Evolutionary conservation across 2,888 invertebrate species (phyloP).

Genomic region (Drosophila mercatorum): DNA sequence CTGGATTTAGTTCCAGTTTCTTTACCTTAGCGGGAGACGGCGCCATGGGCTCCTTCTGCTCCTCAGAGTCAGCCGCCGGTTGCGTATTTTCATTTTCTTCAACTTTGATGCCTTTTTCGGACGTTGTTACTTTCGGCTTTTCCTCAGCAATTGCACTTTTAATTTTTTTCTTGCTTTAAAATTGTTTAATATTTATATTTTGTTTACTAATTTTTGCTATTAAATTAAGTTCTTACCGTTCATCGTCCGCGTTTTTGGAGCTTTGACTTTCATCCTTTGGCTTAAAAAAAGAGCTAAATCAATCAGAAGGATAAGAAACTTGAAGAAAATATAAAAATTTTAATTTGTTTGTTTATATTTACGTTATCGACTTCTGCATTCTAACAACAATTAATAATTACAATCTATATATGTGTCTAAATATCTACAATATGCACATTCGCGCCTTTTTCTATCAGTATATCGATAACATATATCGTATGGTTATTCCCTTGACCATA

Average conservation of each 20-base stretch:
- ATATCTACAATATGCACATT: slow-evolving; percentile 1
- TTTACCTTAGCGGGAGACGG: slow-evolving; percentile 20
- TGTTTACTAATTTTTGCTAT: neutral
- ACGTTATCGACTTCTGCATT: slow-evolving; percentile 73
- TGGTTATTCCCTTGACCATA: neutral
- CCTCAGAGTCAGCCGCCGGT: neutral
- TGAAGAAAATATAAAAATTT: neutral
- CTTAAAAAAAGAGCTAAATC: slow-evolving; percentile 62
- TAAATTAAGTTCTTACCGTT: slow-evolving; percentile 24
- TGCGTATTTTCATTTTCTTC: slow-evolving; percentile 8
- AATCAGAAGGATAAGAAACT: neutral
- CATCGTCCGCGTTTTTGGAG: neutral
- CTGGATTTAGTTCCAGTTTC: slow-evolving; percentile 30
- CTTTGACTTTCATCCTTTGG: slow-evolving; percentile 45
- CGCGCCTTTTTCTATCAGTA: slow-evolving; percentile 36
- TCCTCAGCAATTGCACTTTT: neutral
- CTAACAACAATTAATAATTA: slow-evolving; percentile 5
- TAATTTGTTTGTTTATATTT: slow-evolving; percentile 25
- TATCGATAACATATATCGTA: slow-evolving; percentile 22
- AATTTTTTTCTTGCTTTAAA: neutral
- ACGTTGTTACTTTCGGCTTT: neutral
- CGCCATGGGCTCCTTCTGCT: slow-evolving; percentile 1
- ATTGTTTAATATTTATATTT: neutral
- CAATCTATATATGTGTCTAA: slow-evolving; percentile 8
- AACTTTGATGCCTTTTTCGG: neutral